Evolutionary conservation across 2,797 vertebrate species (phyloP).

Genomic region (Hippopotamyrus pictus): DNA sequence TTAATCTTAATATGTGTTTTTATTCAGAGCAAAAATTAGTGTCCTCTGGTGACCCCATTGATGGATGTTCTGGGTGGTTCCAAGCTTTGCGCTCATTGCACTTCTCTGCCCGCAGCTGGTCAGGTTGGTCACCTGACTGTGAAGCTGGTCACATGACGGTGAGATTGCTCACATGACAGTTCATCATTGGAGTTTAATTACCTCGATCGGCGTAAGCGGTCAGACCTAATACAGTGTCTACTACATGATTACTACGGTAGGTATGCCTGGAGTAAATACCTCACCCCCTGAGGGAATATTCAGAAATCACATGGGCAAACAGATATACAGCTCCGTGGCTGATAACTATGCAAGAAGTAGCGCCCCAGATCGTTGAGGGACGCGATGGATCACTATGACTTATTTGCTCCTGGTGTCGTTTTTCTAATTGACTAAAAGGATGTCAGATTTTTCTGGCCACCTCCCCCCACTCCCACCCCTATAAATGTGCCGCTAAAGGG

Average conservation of each 20-base stretch:
- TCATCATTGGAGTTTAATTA: background rate
- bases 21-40: slow-evolving; percentile 42
- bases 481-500: background rate
- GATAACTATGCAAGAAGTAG: too few relatives aligned
- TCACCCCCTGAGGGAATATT: background rate
- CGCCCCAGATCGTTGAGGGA: background rate
- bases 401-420: background rate
- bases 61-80: background rate
- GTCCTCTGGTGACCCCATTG: slow-evolving; percentile 42
- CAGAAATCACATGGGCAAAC: background rate
- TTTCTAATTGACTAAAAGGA: background rate
- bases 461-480: background rate
- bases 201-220: background rate
- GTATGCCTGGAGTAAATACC: background rate
- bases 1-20: slow-evolving; percentile 35
- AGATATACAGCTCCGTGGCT: background rate
- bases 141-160: background rate
- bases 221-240: background rate
- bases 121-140: background rate
- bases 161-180: background rate
- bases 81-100: background rate
- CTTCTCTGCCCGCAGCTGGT: background rate
- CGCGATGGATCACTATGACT: background rate
- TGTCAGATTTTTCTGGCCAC: background rate
- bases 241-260: background rate